These are phyloP conservation scores for Triplophysa bombifrons DNA, from an alignment of 2,797 vertebrate species.

Conservation along the genomic window DNA sequence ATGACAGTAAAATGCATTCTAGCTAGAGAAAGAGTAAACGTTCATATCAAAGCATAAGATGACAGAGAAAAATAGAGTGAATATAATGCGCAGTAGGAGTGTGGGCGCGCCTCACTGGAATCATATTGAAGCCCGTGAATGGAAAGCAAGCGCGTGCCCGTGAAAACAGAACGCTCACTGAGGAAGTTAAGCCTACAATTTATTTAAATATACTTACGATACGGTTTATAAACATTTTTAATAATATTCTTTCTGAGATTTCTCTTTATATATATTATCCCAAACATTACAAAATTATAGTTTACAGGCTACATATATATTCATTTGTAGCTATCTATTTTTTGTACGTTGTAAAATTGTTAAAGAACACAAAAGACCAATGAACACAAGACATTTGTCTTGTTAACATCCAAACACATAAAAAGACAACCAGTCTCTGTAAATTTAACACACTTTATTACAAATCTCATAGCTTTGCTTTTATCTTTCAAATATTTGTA, in stretches of 20 bases:
- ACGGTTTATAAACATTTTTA: too few species aligned
- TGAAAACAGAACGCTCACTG: constrained; percentile 25
- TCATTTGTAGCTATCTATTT: too few species aligned
- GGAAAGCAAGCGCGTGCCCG: constrained; percentile 42
- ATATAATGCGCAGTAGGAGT: constrained; percentile 73
- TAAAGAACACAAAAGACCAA: too few species aligned
- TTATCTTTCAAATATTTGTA: constrained; percentile 78
- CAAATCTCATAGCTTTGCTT: constrained; percentile 76
- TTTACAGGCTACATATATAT: too few species aligned
- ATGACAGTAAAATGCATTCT: constrained; percentile 58
- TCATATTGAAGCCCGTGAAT: constrained; percentile 27
- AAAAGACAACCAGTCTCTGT: neutral
- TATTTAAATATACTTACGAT: too few species aligned
- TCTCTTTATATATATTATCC: too few species aligned
- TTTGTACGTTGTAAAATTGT: too few species aligned
- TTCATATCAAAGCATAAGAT: constrained; percentile 50
- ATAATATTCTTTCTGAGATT: too few species aligned
- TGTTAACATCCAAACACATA: neutral
- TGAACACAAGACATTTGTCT: neutral
- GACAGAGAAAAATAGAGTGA: constrained; percentile 65
- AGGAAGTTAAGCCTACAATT: neutral
- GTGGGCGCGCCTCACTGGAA: constrained; percentile 56
- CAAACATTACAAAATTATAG: too few species aligned
- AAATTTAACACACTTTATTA: constrained; percentile 71
- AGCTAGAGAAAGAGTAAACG: constrained; percentile 50